These are phyloP conservation scores for Trialeurodes vaporariorum DNA, from an alignment of 1,140 invertebrate species.

Conservation along the genomic window DNA sequence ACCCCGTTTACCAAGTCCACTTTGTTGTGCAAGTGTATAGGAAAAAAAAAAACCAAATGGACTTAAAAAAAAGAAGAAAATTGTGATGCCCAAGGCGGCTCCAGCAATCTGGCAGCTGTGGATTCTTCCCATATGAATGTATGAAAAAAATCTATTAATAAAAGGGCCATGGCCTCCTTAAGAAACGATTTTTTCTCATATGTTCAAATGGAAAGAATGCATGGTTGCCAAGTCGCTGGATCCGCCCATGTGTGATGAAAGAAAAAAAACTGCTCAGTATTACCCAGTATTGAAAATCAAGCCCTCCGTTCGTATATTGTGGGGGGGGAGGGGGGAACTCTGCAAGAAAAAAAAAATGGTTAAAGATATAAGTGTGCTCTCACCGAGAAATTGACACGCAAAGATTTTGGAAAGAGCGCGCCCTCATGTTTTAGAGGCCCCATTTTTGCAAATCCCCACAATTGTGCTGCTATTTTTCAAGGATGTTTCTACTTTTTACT, in stretches of 20 bases:
- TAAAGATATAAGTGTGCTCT: not conserved
- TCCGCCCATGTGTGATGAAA: not conserved
- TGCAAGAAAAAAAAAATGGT: not conserved
- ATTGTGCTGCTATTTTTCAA: not conserved
- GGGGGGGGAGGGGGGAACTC: not conserved
- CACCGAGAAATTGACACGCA: not conserved
- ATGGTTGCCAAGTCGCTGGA: not conserved
- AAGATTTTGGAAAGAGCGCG: not conserved
- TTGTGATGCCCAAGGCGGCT: too few species aligned
- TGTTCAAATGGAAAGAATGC: not conserved
- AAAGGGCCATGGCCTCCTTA: not conserved
- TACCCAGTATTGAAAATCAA: not conserved
- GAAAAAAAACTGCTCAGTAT: not conserved
- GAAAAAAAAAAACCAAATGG: too few species aligned
- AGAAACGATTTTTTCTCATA: not conserved
- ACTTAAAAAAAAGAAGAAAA: too few species aligned
- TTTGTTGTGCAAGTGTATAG: too few species aligned
- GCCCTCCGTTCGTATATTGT: too few species aligned
- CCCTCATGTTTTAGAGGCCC: too few species aligned
- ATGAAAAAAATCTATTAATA: not conserved
- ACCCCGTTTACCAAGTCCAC: too few species aligned
- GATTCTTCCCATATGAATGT: not conserved
- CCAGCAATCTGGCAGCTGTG: too few species aligned
- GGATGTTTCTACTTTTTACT: too few species aligned
- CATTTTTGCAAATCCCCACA: not conserved